A percentile compares a stretch with the other conserved stretches of the same genome.
phyloP scores from a whole-genome alignment of 2,113 vertebrate genomes.

The Microcebus ravelobensis region DNA sequence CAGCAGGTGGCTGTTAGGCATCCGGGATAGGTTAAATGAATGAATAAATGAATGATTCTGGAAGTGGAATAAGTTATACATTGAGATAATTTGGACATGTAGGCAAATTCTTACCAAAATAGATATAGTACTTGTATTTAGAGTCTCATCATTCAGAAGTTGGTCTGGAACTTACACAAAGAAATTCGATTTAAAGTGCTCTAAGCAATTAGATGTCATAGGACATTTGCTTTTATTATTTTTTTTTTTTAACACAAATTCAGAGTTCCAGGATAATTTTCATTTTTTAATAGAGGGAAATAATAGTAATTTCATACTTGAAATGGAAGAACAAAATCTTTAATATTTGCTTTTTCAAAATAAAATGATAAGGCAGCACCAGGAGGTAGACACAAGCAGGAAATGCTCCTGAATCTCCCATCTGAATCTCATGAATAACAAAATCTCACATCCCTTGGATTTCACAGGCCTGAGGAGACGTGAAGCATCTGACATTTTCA shows the following conservation, averaged over 20 bases:
- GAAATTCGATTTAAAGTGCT: not conserved
- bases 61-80: not conserved
- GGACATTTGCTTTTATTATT: not conserved
- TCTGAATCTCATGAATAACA: not conserved
- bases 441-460: slow-evolving; percentile 45
- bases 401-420: not conserved
- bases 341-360: not conserved
- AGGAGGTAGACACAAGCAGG: too few relatives aligned
- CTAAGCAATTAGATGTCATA: not conserved
- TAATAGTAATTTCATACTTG: not conserved
- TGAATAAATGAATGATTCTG: not conserved
- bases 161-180: not conserved
- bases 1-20: not conserved
- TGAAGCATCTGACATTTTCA: slow-evolving; percentile 50
- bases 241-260: not conserved
- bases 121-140: not conserved
- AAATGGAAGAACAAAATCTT: not conserved
- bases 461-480: slow-evolving; percentile 37
- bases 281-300: not conserved
- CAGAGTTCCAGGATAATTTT: not conserved
- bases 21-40: not conserved
- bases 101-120: not conserved
- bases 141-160: not conserved
- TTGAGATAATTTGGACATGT: not conserved
- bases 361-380: not conserved